phyloP scores from a whole-genome alignment of 2,797 vertebrate species.

The Alauda arvensis region DNA sequence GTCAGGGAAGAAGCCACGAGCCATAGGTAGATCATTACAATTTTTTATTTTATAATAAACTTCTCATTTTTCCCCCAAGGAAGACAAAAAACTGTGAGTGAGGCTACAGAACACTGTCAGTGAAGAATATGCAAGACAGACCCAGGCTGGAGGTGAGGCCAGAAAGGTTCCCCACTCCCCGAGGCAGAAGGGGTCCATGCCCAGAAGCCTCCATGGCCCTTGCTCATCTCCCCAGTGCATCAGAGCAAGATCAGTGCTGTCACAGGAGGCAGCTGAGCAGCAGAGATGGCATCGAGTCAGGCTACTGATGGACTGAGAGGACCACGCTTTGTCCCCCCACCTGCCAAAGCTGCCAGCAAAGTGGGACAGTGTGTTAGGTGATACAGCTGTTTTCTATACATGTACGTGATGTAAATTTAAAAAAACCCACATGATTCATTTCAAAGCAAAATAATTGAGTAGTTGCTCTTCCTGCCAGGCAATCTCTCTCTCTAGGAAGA shows the following conservation, averaged over 20 bases:
- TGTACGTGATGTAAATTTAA: neutral
- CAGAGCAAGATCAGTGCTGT: neutral
- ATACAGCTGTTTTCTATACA: constrained; percentile 7
- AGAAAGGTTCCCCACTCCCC: neutral
- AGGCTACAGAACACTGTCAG: constrained; percentile 38
- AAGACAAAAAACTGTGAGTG: constrained; percentile 50
- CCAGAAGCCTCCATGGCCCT: neutral
- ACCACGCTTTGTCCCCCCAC: neutral
- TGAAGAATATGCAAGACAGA: neutral
- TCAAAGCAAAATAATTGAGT: constrained; percentile 19
- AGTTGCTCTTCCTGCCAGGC: neutral
- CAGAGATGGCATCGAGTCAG: neutral
- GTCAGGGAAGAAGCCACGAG: neutral
- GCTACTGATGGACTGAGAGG: neutral
- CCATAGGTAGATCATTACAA: neutral
- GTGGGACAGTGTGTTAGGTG: neutral
- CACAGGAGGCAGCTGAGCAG: neutral
- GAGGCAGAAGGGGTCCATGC: neutral
- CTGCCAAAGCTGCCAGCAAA: neutral
- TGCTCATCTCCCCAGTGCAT: neutral
- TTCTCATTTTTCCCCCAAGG: constrained; percentile 45
- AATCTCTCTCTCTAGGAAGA: constrained; percentile 56
- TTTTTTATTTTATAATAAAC: constrained; percentile 58
- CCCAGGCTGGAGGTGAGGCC: neutral
- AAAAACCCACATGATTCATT: constrained; percentile 27